Conservation (phyloP, 2,797 vertebrate species). For the Chloroceryle amazona region DNA sequence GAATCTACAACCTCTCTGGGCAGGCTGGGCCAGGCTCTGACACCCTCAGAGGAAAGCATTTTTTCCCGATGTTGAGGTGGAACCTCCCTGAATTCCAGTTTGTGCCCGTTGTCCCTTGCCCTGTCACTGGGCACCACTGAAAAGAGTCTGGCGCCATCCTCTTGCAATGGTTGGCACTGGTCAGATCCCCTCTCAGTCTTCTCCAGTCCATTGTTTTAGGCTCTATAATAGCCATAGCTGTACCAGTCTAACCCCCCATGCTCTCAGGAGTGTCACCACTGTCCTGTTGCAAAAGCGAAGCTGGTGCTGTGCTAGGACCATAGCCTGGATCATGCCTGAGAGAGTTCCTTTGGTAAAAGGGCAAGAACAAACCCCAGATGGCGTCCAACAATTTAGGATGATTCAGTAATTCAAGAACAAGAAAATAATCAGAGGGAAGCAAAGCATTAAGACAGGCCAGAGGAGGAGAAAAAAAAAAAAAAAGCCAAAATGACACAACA, state of each 20-base stretch:
- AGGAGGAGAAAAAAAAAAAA: background rate
- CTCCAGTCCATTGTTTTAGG: background rate
- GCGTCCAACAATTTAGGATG: background rate
- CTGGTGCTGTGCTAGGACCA: background rate
- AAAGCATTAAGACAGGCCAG: background rate
- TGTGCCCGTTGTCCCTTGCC: background rate
- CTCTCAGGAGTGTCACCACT: background rate
- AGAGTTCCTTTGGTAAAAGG: background rate
- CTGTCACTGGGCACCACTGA: background rate
- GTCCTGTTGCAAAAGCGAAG: background rate
- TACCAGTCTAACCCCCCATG: background rate
- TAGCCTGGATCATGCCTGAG: background rate
- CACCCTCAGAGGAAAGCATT: background rate
- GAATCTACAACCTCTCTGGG: background rate
- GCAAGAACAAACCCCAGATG: background rate
- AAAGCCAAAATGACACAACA: background rate
- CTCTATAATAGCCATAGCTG: fast-evolving
- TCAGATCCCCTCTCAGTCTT: background rate
- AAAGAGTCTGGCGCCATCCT: background rate
- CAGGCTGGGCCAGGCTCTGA: background rate
- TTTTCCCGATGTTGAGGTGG: background rate
- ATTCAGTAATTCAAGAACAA: background rate
- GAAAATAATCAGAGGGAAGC: background rate
- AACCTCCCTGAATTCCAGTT: background rate
- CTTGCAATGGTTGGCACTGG: background rate